Evolutionary conservation across 64 coral and sea anemone species (phyloP).

Genomic region (Trachythela sp.): DNA sequence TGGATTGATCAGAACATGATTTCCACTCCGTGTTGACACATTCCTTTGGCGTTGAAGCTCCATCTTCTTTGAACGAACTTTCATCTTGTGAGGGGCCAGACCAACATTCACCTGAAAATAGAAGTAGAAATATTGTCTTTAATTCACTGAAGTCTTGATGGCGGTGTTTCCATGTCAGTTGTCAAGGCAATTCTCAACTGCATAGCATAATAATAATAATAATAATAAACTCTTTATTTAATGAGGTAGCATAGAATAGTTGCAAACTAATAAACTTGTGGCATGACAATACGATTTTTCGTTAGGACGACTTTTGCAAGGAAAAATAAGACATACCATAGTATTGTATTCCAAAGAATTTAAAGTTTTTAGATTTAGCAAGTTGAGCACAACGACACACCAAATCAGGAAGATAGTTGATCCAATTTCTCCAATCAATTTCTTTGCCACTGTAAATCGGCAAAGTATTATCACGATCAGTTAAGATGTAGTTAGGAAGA

Average conservation of each 20-base stretch:
- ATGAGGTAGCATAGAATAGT: too few species aligned
- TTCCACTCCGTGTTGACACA: neutral
- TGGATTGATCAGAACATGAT: neutral
- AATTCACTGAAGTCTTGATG: neutral
- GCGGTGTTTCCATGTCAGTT: neutral
- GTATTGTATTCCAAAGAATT: constrained; percentile 15
- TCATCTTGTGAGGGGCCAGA: neutral
- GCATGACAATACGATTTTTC: too few species aligned
- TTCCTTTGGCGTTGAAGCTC: neutral
- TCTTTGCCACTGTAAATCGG: neutral
- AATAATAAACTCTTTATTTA: too few species aligned
- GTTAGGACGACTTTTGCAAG: too few species aligned
- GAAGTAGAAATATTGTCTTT: neutral
- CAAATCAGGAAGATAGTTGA: neutral
- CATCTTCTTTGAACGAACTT: neutral
- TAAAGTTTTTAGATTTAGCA: neutral
- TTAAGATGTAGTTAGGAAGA: neutral
- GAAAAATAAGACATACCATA: neutral
- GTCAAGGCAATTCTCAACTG: neutral
- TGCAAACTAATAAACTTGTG: too few species aligned
- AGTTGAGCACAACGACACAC: neutral
- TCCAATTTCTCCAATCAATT: neutral
- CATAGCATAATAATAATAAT: neutral
- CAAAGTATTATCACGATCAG: neutral
- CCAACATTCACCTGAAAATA: constrained; percentile 12